A percentile compares a stretch with the other conserved stretches of the same genome.
Evolutionary conservation across 2,797 vertebrate species (phyloP).

Genomic region (Mionectes olivaceus): DNA sequence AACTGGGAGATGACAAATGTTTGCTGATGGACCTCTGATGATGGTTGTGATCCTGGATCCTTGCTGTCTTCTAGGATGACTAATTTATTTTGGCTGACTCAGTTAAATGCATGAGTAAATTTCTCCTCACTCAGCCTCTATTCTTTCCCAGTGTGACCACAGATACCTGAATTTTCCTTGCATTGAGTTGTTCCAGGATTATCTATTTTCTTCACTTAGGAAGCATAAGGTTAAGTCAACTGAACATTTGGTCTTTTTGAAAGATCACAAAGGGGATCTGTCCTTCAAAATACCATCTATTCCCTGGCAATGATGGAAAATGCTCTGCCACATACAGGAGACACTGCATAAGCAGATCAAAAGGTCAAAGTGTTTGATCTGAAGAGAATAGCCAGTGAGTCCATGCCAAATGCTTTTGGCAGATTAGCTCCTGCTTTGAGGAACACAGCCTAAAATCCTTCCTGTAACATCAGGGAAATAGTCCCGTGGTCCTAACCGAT

Average conservation of each 20-base stretch:
- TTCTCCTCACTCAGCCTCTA: not conserved
- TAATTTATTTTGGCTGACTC: slow-evolving; percentile 6
- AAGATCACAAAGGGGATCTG: not conserved
- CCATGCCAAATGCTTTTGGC: not conserved
- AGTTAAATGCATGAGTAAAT: slow-evolving; percentile 11
- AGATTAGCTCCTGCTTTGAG: not conserved
- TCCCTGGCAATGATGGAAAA: not conserved
- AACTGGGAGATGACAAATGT: not conserved
- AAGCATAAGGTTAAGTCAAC: not conserved
- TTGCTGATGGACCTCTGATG: not conserved
- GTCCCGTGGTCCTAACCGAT: not conserved
- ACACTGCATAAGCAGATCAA: not conserved
- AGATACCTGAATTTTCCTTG: not conserved
- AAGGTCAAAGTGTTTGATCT: not conserved
- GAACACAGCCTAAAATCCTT: not conserved
- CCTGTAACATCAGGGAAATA: not conserved
- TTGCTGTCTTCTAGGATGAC: not conserved
- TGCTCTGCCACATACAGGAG: not conserved
- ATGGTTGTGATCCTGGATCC: not conserved
- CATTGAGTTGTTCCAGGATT: not conserved
- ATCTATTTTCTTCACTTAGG: not conserved
- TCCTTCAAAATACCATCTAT: not conserved
- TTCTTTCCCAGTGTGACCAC: not conserved
- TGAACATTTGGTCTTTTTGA: not conserved
- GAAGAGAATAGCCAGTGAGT: not conserved